Conservation (phyloP, 2,888 invertebrate genomes). For the Sinhomidia bicolor region DNA sequence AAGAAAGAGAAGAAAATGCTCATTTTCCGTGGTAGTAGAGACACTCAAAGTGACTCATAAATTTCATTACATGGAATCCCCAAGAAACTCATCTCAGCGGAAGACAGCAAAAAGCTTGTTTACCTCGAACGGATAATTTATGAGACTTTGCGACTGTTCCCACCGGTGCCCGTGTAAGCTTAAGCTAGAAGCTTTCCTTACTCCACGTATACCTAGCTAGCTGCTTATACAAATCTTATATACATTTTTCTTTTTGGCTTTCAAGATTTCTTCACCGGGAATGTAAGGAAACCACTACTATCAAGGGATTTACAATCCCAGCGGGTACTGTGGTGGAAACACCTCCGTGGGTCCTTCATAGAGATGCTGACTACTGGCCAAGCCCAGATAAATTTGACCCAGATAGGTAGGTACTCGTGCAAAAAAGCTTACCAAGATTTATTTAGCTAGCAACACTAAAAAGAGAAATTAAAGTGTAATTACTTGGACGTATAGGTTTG, state of each 20-base stretch:
- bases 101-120: slow-evolving; percentile 77
- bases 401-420: too few relatives aligned
- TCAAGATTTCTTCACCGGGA: slow-evolving; percentile 79
- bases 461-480: too few relatives aligned
- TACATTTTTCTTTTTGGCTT: too few relatives aligned
- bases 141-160: slow-evolving; percentile 78
- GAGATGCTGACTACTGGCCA: slow-evolving; percentile 79
- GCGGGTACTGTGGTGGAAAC: slow-evolving; percentile 78
- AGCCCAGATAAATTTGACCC: slow-evolving; percentile 78
- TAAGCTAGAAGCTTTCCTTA: not conserved
- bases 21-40: too few relatives aligned
- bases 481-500: too few relatives aligned
- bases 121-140: slow-evolving; percentile 79
- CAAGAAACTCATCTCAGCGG: slow-evolving; percentile 77
- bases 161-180: slow-evolving; percentile 79
- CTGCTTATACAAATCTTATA: too few relatives aligned
- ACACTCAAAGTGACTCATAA: not conserved
- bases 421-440: too few relatives aligned
- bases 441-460: too few relatives aligned
- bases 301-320: slow-evolving; percentile 78
- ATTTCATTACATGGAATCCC: not conserved
- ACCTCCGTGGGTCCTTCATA: slow-evolving; percentile 78
- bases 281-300: slow-evolving; percentile 79
- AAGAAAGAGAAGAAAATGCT: too few relatives aligned
- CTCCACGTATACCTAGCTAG: too few relatives aligned